Evolutionary conservation across 2,113 vertebrate species (phyloP).

Genomic region (Holacanthus passer): DNA sequence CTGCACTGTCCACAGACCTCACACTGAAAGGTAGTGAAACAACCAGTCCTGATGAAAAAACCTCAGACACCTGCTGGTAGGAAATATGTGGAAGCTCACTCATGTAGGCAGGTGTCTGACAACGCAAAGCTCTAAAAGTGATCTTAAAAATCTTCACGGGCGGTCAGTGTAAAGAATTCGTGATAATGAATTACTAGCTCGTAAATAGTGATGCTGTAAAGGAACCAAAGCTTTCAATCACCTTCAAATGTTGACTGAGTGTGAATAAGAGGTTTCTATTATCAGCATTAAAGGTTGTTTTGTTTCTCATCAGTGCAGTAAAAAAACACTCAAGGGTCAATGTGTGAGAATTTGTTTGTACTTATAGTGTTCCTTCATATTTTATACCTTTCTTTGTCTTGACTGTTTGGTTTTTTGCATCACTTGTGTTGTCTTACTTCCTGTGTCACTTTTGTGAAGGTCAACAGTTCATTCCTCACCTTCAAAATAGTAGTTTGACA

Average conservation of each 20-base stretch:
- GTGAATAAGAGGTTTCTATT: background rate
- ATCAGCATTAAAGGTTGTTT: too few relatives aligned
- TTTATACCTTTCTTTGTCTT: background rate
- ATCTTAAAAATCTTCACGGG: background rate
- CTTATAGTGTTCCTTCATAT: background rate
- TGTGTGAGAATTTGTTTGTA: too few relatives aligned
- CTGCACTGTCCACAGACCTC: too few relatives aligned
- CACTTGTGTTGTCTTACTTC: background rate
- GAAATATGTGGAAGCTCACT: background rate
- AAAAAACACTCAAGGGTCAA: too few relatives aligned
- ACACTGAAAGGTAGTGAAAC: too few relatives aligned
- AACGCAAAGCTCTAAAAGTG: background rate
- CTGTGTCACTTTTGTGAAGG: background rate
- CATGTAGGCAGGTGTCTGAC: background rate
- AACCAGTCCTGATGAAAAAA: background rate
- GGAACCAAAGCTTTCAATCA: background rate
- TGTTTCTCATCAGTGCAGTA: too few relatives aligned
- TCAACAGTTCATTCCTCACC: background rate
- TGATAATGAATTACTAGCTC: background rate
- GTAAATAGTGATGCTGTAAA: background rate
- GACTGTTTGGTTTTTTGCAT: background rate
- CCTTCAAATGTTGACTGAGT: background rate
- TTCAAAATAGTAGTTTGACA: background rate
- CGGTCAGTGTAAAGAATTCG: background rate
- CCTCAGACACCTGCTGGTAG: background rate